phyloP scores from a whole-genome alignment of 1,140 invertebrate genomes.

The Monomorium pharaonis region DNA sequence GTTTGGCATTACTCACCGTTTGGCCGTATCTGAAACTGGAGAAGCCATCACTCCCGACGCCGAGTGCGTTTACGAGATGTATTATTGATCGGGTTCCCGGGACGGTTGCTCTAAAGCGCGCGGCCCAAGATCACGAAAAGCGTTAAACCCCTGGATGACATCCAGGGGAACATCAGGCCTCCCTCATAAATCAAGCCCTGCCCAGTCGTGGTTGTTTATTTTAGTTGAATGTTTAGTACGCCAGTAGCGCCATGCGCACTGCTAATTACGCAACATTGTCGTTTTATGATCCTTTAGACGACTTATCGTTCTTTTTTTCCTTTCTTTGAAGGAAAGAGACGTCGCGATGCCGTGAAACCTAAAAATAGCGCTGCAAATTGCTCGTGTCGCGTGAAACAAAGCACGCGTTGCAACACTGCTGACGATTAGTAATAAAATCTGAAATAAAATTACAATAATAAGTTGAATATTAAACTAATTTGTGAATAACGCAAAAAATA shows the following conservation, averaged over 20 bases:
- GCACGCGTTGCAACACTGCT: neutral
- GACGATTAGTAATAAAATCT: neutral
- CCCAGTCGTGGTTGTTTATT: slow-evolving; percentile 49
- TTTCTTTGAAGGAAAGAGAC: neutral
- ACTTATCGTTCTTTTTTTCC: slow-evolving; percentile 5
- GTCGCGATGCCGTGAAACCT: neutral
- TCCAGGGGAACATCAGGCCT: slow-evolving; percentile 29
- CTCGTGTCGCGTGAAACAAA: neutral
- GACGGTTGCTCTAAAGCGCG: slow-evolving; percentile 60
- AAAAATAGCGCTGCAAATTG: slow-evolving; percentile 31
- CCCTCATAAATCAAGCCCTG: slow-evolving; percentile 65
- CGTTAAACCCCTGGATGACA: slow-evolving; percentile 38
- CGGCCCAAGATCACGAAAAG: slow-evolving; percentile 57
- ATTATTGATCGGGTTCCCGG: slow-evolving; percentile 39
- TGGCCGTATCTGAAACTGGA: slow-evolving; percentile 60
- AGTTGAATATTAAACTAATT: too few relatives aligned
- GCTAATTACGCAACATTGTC: slow-evolving; percentile 38
- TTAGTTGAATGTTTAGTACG: slow-evolving; percentile 42
- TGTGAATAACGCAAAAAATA: too few relatives aligned
- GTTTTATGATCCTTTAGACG: slow-evolving; percentile 40
- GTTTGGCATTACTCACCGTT: slow-evolving; percentile 64
- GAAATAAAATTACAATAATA: too few relatives aligned
- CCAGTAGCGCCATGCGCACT: slow-evolving; percentile 10
- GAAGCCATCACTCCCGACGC: slow-evolving; percentile 39
- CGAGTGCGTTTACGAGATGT: slow-evolving; percentile 3